Evolutionary conservation across 1,140 invertebrate genomes (phyloP).

Genomic region (Lucilia cuprina): DNA sequence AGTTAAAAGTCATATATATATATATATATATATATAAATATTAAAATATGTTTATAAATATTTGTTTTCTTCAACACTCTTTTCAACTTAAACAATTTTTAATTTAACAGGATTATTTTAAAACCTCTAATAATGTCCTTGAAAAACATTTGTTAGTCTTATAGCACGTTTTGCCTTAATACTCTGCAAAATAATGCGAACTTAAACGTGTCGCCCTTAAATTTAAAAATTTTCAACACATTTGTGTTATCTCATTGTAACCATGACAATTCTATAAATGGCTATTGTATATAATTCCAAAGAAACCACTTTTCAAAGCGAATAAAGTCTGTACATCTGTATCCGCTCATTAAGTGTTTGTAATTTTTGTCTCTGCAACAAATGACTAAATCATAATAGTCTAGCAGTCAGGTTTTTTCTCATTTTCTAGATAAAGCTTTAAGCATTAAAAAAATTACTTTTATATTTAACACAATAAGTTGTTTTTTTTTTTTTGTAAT

Average conservation of each 20-base stretch:
- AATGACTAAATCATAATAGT: background rate
- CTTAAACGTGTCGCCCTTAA: too few species aligned
- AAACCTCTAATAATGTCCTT: too few species aligned
- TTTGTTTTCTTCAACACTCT: too few species aligned
- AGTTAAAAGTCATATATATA: too few species aligned
- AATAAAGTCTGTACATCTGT: background rate
- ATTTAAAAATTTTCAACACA: too few species aligned
- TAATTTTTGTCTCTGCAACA: background rate
- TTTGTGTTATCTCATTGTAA: background rate
- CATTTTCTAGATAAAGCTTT: background rate
- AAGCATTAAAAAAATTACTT: background rate
- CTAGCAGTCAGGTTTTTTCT: background rate
- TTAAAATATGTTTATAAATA: too few species aligned
- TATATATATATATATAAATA: too few species aligned
- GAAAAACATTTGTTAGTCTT: too few species aligned
- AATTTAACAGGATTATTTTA: too few species aligned
- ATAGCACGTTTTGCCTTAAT: too few species aligned
- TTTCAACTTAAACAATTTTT: too few species aligned
- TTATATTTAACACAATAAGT: background rate
- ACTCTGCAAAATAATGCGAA: too few species aligned
- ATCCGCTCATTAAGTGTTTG: background rate
- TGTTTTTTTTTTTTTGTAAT: background rate
- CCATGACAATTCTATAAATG: background rate
- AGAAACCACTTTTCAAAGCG: background rate
- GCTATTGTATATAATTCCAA: background rate